phyloP scores from a whole-genome alignment of 1,140 invertebrate species.

The Branchinecta lynchi region DNA sequence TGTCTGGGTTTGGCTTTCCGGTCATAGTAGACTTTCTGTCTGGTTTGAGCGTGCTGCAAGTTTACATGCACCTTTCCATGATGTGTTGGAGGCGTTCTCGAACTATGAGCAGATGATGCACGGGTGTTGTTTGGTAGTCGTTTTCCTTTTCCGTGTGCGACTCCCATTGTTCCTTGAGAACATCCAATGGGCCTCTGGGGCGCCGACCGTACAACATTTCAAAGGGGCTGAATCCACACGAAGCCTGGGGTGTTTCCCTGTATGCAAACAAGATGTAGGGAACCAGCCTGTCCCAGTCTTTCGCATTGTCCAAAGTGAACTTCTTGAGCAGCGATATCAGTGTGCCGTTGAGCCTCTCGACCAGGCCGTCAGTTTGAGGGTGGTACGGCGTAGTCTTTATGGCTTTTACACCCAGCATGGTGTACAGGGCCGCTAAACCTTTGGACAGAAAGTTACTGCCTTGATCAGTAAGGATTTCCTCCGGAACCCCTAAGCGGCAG shows the following conservation, averaged over 20 bases:
- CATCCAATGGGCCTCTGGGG: slow-evolving; percentile 18
- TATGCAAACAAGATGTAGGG: too few relatives aligned
- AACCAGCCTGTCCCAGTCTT: too few relatives aligned
- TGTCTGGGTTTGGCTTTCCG: too few relatives aligned
- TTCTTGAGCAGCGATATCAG: slow-evolving; percentile 21
- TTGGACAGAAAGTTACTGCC: slow-evolving; percentile 21
- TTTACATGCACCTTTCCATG: too few relatives aligned
- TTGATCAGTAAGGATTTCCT: slow-evolving; percentile 25
- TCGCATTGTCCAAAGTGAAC: background rate
- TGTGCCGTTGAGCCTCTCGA: slow-evolving; percentile 24
- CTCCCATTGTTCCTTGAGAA: too few relatives aligned
- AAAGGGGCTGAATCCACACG: slow-evolving; percentile 31
- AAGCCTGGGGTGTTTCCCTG: slow-evolving; percentile 25
- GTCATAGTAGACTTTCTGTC: too few relatives aligned
- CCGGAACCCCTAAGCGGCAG: slow-evolving; percentile 27
- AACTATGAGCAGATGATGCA: too few relatives aligned
- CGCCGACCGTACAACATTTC: slow-evolving; percentile 33
- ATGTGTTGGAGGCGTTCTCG: too few relatives aligned
- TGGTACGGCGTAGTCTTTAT: slow-evolving; percentile 21
- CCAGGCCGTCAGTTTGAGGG: too few relatives aligned
- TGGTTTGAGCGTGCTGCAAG: too few relatives aligned
- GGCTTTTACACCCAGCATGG: slow-evolving; percentile 19
- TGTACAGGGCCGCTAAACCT: slow-evolving; percentile 20
- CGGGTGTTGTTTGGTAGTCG: too few relatives aligned
- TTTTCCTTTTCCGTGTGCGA: slow-evolving; percentile 21